A percentile compares a stretch with the other conserved stretches of the same genome.
Evolutionary conservation across 37 sponge, comb jelly and placozoan genomes (phyloP).

Genomic region (Cladorhizidae sp.): DNA sequence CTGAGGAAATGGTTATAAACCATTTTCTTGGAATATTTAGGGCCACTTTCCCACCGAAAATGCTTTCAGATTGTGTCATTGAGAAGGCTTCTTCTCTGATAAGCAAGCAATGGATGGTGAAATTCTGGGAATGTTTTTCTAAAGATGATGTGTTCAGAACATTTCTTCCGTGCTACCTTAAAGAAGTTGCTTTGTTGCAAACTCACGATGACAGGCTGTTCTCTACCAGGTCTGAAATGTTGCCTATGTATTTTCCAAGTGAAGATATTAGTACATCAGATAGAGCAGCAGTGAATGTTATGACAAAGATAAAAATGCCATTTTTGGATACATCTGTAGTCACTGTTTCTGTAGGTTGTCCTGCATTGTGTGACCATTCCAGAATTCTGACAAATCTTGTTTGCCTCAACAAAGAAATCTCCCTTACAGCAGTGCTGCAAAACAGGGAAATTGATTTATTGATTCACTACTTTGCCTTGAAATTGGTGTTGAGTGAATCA

Average conservation of each 20-base stretch:
- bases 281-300: background rate
- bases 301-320: slow-evolving; percentile 32
- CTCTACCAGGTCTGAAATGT: background rate
- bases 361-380: slow-evolving; percentile 7
- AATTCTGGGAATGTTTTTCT: background rate
- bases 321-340: slow-evolving; percentile 22
- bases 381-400: slow-evolving; percentile 11
- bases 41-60: background rate
- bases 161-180: slow-evolving; percentile 12
- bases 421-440: background rate
- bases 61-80: background rate
- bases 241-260: slow-evolving; percentile 12
- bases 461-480: slow-evolving; percentile 27
- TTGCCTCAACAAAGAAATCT: background rate
- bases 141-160: slow-evolving; percentile 13
- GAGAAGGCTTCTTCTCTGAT: background rate
- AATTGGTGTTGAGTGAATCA: background rate
- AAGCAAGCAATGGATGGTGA: background rate
- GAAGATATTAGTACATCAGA: background rate
- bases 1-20: background rate
- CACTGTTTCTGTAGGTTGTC: background rate
- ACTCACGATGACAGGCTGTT: slow-evolving; percentile 23
- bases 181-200: slow-evolving; percentile 32
- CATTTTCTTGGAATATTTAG: background rate
- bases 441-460: background rate